Percentiles rank a stretch among this genome's conserved stretches.
phyloP scores from a whole-genome alignment of 2,113 vertebrate species.

The Seriola quinqueradiata region DNA sequence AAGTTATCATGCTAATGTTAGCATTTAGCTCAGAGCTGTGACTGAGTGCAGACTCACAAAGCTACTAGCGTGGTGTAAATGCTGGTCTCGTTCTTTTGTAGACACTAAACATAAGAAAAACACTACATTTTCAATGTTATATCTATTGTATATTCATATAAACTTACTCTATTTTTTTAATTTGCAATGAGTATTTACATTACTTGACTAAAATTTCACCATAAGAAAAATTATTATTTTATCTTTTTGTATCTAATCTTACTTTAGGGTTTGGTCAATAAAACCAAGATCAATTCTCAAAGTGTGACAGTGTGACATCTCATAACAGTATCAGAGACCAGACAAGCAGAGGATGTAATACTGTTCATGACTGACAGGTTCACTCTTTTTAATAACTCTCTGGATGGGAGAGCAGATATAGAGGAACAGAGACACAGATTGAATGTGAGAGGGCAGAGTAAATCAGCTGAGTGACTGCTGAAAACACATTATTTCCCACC shows the following conservation, averaged over 20 bases:
- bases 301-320: slow-evolving; percentile 21
- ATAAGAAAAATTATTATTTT: not conserved
- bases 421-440: slow-evolving; percentile 15
- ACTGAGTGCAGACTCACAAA: not conserved
- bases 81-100: not conserved
- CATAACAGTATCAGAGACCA: slow-evolving; percentile 18
- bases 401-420: slow-evolving; percentile 10
- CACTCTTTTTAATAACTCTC: slow-evolving; percentile 46
- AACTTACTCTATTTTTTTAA: not conserved
- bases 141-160: not conserved
- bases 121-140: not conserved
- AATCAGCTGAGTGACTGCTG: slow-evolving; percentile 33
- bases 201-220: not conserved
- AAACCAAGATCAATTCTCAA: slow-evolving; percentile 1
- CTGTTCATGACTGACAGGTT: slow-evolving; percentile 36
- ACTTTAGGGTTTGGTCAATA: not conserved
- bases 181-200: not conserved
- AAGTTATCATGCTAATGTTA: not conserved
- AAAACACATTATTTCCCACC: slow-evolving; percentile 36
- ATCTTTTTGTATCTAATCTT: not conserved
- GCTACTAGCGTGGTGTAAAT: not conserved
- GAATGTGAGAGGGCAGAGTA: slow-evolving; percentile 19
- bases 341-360: slow-evolving; percentile 28
- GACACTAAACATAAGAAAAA: not conserved
- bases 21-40: not conserved